Conservation (phyloP, 2,888 invertebrate genomes). For the Mythimna impura region DNA sequence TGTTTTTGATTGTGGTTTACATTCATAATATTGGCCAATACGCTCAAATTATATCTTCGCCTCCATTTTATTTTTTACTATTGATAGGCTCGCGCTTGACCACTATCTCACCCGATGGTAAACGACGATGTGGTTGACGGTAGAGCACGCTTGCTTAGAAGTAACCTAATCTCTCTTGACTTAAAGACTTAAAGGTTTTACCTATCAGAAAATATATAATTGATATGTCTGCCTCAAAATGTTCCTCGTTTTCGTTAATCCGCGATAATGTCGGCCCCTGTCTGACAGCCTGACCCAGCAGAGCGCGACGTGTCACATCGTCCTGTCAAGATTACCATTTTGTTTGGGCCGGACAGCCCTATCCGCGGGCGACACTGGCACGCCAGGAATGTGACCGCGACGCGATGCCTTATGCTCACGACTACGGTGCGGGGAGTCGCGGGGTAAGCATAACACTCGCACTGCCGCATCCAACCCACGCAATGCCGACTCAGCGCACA, state of each 20-base stretch:
- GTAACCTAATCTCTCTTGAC: no score
- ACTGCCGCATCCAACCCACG: slow-evolving; percentile 63
- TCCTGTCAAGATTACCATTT: slow-evolving; percentile 48
- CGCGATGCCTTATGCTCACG: slow-evolving; percentile 68
- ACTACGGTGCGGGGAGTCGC: slow-evolving; percentile 34
- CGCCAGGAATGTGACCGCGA: slow-evolving; percentile 78
- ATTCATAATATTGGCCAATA: not conserved
- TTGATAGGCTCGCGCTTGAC: no score
- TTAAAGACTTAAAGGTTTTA: no score
- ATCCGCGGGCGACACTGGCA: slow-evolving; percentile 57
- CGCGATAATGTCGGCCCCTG: slow-evolving; percentile 8
- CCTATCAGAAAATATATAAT: no score
- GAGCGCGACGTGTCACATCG: slow-evolving; percentile 22
- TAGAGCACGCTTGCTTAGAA: no score
- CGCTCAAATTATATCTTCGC: not conserved
- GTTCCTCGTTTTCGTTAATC: not conserved
- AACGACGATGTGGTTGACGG: no score
- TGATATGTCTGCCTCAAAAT: slow-evolving; percentile 1
- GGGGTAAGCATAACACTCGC: slow-evolving; percentile 55
- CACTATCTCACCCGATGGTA: no score
- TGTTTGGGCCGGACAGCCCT: slow-evolving; percentile 48
- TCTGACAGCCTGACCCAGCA: not conserved
- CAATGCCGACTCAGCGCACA: slow-evolving; percentile 71
- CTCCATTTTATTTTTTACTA: not conserved
- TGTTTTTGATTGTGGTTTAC: not conserved